Evolutionary conservation across 2,888 invertebrate species (phyloP).

Genomic region (Lochmaea capreae): DNA sequence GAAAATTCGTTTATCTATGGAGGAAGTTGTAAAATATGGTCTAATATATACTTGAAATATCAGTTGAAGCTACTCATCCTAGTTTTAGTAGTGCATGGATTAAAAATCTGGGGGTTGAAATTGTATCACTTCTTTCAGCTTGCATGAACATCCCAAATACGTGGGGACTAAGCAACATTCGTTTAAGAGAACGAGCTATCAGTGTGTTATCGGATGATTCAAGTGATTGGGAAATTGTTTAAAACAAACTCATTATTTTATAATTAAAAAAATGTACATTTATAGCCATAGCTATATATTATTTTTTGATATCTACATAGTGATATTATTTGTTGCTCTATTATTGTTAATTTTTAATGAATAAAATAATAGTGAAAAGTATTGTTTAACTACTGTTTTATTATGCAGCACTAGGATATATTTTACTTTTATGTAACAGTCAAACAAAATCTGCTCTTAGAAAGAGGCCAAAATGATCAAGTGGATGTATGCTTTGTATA

Average conservation of each 20-base stretch:
- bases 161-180: constrained; percentile 71
- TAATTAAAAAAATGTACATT: not conserved
- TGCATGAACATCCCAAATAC: constrained; percentile 70
- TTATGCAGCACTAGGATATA: no score
- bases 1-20: no score
- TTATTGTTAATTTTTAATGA: not conserved
- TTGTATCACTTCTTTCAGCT: constrained; percentile 60
- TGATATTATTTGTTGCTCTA: not conserved
- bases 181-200: constrained; percentile 52
- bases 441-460: not conserved
- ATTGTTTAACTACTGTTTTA: not conserved
- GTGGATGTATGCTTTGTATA: not conserved
- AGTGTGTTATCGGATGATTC: constrained; percentile 57
- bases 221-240: constrained; percentile 63
- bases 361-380: not conserved
- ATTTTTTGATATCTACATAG: not conserved
- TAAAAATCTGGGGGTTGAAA: not conserved
- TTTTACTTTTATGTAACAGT: no score
- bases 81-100: constrained; percentile 1
- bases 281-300: not conserved
- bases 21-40: no score
- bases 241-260: constrained; percentile 22
- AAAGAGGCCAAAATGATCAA: not conserved
- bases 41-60: no score
- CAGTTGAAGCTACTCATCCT: not conserved